Conservation (phyloP, 2,797 vertebrate genomes). For the Fringilla coelebs region DNA sequence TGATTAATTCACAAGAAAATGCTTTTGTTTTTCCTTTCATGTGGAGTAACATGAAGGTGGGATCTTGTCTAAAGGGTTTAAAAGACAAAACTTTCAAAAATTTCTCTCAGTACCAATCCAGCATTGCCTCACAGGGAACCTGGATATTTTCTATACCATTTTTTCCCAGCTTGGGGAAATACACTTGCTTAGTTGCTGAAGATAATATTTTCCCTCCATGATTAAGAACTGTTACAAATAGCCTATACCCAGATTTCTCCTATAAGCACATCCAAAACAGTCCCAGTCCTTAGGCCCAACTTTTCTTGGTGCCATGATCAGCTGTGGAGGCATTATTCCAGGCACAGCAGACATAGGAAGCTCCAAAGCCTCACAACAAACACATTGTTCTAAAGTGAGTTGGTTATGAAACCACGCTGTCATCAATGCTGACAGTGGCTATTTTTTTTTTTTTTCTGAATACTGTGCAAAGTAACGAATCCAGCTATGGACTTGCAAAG, state of each 20-base stretch:
- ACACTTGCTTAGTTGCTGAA: background rate
- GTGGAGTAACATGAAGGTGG: background rate
- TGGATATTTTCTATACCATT: background rate
- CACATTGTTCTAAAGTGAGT: background rate
- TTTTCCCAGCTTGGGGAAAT: background rate
- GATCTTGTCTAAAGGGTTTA: background rate
- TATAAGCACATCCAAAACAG: background rate
- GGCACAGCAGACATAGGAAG: background rate
- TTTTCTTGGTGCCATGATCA: background rate
- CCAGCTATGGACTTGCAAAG: conserved; percentile 18
- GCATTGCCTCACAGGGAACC: background rate
- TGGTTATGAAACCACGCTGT: conserved; percentile 11
- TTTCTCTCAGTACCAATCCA: background rate
- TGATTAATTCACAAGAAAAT: background rate
- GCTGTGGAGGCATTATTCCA: background rate
- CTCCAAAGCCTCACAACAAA: background rate
- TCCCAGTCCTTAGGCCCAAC: background rate
- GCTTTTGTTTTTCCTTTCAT: background rate
- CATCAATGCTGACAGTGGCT: conserved; percentile 33
- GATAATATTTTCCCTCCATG: background rate
- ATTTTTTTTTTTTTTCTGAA: background rate
- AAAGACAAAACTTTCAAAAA: background rate
- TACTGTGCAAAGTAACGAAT: conserved; percentile 41
- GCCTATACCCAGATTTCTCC: background rate
- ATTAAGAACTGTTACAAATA: background rate